A percentile compares a stretch with the other conserved stretches of the same genome.
Conservation (phyloP, 1,140 invertebrate species). For the Paramacrobiotus metropolitanus region DNA sequence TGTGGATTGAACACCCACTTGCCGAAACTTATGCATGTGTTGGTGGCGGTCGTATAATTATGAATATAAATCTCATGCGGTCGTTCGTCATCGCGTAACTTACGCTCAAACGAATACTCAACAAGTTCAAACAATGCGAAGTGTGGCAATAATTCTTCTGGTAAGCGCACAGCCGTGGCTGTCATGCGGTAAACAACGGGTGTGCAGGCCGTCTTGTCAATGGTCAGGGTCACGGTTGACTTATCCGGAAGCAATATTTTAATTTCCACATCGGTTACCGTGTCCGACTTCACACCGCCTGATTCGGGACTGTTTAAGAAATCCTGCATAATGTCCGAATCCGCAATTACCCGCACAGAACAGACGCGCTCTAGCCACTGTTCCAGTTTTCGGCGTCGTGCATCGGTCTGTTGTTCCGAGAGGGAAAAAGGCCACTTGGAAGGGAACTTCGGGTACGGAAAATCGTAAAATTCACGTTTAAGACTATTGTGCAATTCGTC, state of each 20-base stretch:
- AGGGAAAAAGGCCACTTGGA: constrained; percentile 92
- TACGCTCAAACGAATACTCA: constrained; percentile 77
- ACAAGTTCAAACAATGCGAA: constrained; percentile 97
- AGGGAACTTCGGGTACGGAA: constrained; percentile 89
- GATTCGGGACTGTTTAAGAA: constrained; percentile 36
- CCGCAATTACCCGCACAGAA: constrained; percentile 86
- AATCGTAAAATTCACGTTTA: constrained; percentile 88
- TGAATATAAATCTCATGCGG: constrained; percentile 94
- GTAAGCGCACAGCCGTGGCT: constrained; percentile 58
- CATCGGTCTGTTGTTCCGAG: constrained; percentile 88
- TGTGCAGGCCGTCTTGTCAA: constrained; percentile 68
- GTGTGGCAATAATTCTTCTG: constrained; percentile 52
- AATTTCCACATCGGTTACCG: background rate
- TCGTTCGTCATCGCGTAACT: constrained; percentile 72
- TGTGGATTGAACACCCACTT: constrained; percentile 75
- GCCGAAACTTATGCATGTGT: constrained; percentile 71
- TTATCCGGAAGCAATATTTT: constrained; percentile 46
- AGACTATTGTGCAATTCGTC: constrained; percentile 62
- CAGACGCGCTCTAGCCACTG: constrained; percentile 87
- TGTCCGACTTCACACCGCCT: background rate
- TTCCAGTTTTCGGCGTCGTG: constrained; percentile 69
- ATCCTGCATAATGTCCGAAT: constrained; percentile 88
- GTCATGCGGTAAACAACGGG: constrained; percentile 56
- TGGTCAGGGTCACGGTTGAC: constrained; percentile 65
- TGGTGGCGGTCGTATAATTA: constrained; percentile 94